Evolutionary conservation across 2,888 invertebrate genomes (phyloP), one percentile per base, ranked within the genome.

Genomic region (Apocheima hispidaria): DNA sequence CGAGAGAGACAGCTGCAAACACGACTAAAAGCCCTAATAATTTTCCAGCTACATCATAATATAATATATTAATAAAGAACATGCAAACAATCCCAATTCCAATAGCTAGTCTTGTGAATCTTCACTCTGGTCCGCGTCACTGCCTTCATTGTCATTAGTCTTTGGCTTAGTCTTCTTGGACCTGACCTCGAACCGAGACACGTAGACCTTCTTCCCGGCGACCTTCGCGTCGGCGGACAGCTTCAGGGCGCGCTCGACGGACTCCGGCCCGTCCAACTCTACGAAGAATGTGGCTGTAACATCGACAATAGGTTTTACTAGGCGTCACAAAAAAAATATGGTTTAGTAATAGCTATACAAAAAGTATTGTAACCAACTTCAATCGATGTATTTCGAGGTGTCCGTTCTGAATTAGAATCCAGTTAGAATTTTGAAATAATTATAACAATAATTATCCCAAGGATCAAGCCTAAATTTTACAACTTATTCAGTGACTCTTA

Each of bases 201-300:
- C 73, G 61, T 85, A 78, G 1, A 91, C 69, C 57, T 84, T 87
- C 63, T 88, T 89, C 12, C 86, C 85, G 50, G 78, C 82, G 28
- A 88, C 78, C 65, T 78, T 84, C 1, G 69, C 67, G 9, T 74
- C 78, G 9, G 74, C 70, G 4, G 79, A 76, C 44, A 78, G 65
- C 41, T 78, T 75, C 6, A 88, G 46, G 0, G 90, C 91, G 7
- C 72, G 70, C 12, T 83, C 79, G 2, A 88, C 84, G 0, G 88
- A 71, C 16, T 82, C 80, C 0, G 88, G 88, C 0, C 87, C 83
- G 38, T 88, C 87, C 48, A 91, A 86, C 59, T 90, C 89, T 4
- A 91, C 73, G 70, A 91, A 91, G 5, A 81, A 82, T 6, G 89
- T 86, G 0, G 78, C 91, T 91, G 82, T 40, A 74, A 78, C 41